Percentiles rank a stretch among this genome's conserved stretches.
phyloP scores from a whole-genome alignment of 1,140 invertebrate genomes.

The Sipha flava region DNA sequence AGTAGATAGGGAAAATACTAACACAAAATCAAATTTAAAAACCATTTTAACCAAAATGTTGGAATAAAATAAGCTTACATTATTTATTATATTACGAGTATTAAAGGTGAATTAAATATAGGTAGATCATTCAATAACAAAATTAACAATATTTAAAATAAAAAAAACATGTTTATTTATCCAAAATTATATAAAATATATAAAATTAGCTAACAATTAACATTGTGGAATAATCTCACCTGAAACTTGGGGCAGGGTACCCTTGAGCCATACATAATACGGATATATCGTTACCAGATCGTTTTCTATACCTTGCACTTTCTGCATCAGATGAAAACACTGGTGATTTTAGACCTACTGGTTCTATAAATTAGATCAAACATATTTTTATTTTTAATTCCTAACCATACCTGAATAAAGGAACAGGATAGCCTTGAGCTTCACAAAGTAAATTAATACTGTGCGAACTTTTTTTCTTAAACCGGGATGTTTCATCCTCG shows the following conservation, averaged over 20 bases:
- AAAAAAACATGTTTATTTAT: no score
- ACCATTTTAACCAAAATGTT: neutral
- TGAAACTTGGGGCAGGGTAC: conserved; percentile 50
- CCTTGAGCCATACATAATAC: conserved; percentile 53
- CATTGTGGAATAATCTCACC: conserved; percentile 44
- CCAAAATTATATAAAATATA: neutral
- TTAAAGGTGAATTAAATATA: no score
- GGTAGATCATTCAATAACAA: no score
- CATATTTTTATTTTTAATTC: neutral
- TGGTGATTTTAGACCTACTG: conserved; percentile 60
- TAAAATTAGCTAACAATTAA: no score
- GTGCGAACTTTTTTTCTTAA: conserved; percentile 37
- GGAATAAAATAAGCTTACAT: neutral
- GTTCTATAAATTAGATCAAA: conserved; percentile 47
- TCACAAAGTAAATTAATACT: conserved; percentile 48
- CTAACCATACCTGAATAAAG: conserved; percentile 54
- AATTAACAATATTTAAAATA: no score
- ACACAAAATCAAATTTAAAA: neutral
- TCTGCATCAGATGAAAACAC: conserved; percentile 47
- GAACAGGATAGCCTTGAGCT: conserved; percentile 64
- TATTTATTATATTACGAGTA: no score
- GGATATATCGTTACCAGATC: conserved; percentile 42
- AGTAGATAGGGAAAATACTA: neutral
- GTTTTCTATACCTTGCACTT: conserved; percentile 46
- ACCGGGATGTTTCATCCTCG: conserved; percentile 43